A percentile compares a stretch with the other conserved stretches of the same genome.
These are phyloP conservation scores for Etheostoma cragini DNA, from an alignment of 2,113 vertebrate genomes.

Conservation along the genomic window DNA sequence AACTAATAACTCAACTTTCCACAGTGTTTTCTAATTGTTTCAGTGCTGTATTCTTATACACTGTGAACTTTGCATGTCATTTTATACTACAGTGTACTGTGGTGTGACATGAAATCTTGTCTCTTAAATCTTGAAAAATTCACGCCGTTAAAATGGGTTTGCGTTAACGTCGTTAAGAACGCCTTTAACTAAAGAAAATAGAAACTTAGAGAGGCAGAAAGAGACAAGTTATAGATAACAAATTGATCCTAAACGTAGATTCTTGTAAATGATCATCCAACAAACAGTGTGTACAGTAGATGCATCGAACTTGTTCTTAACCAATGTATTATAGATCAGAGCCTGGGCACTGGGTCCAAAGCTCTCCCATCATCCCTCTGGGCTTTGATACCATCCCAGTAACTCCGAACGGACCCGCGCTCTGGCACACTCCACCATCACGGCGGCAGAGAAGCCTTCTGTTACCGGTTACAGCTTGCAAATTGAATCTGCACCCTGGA, in stretches of 20 bases:
- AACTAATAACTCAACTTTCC: too few species aligned
- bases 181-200: background rate
- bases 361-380: constrained; percentile 45
- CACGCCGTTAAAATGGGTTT: too few species aligned
- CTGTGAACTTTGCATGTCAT: too few species aligned
- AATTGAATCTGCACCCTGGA: constrained; percentile 78
- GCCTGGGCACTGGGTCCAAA: constrained; percentile 28
- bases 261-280: background rate
- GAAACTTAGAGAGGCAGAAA: background rate
- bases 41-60: too few species aligned
- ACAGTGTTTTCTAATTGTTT: too few species aligned
- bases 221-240: background rate
- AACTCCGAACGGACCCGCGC: constrained; percentile 37
- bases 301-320: constrained; percentile 3
- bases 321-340: background rate
- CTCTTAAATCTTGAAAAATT: too few species aligned
- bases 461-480: constrained; percentile 72
- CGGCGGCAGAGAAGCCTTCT: constrained; percentile 63
- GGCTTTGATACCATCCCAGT: constrained; percentile 67
- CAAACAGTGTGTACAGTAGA: background rate
- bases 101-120: too few species aligned
- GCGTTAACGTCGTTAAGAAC: too few species aligned
- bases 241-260: background rate
- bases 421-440: constrained; percentile 64
- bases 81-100: too few species aligned